A percentile compares a stretch with the other conserved stretches of the same genome.
Evolutionary conservation across 2,797 vertebrate species (phyloP).

Genomic region (Sebastes nivosus): DNA sequence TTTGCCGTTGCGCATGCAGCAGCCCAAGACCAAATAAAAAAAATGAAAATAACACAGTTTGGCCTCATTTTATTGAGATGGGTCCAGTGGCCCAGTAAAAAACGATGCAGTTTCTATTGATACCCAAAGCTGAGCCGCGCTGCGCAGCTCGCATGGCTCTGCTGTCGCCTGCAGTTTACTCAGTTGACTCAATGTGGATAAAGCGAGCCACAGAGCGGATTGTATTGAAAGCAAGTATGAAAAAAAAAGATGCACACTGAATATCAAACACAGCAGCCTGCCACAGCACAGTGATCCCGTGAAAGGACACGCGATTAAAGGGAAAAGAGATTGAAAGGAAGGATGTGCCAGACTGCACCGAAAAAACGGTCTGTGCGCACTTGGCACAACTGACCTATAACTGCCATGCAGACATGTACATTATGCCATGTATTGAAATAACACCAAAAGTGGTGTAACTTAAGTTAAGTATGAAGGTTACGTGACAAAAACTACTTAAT

Average conservation of each 20-base stretch:
- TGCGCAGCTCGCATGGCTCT: constrained; percentile 20
- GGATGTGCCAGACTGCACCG: constrained; percentile 7
- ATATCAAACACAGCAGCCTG: constrained; percentile 54
- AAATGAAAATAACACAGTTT: constrained; percentile 72
- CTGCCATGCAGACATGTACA: not conserved
- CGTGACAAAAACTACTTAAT: too few relatives aligned
- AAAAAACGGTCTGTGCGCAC: constrained; percentile 26
- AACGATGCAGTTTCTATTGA: constrained; percentile 58
- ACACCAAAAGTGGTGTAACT: too few relatives aligned
- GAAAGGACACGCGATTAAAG: constrained; percentile 20
- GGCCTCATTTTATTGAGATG: constrained; percentile 72
- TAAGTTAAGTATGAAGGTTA: too few relatives aligned
- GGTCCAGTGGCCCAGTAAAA: constrained; percentile 72
- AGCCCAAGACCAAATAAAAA: constrained; percentile 77
- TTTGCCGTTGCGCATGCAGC: constrained; percentile 46
- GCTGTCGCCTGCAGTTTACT: constrained; percentile 64
- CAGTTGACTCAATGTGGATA: constrained; percentile 63
- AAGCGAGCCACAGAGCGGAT: constrained; percentile 50
- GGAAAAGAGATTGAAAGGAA: not conserved
- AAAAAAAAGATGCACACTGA: constrained; percentile 42
- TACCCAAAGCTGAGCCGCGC: constrained; percentile 43
- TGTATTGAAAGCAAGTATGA: constrained; percentile 40
- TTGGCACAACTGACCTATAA: constrained; percentile 53
- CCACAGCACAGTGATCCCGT: constrained; percentile 5
- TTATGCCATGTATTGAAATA: not conserved